These are phyloP conservation scores for Pygoscelis antarcticus DNA, from an alignment of 2,113 vertebrate species.

Conservation along the genomic window DNA sequence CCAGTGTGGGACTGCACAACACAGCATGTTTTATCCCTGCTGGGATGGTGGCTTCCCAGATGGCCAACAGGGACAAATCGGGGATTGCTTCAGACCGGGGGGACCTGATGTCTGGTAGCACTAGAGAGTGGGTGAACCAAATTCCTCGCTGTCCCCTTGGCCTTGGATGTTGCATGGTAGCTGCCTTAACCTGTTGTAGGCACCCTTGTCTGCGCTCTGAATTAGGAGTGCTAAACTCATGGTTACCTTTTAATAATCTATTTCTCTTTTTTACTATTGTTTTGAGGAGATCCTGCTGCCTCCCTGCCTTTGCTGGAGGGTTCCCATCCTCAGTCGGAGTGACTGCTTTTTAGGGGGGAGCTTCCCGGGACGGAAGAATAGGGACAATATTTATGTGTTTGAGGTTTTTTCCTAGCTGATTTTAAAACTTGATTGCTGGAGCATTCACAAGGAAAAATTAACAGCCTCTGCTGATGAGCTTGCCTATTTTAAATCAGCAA, in stretches of 20 bases:
- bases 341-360: background rate
- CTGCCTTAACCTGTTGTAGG: background rate
- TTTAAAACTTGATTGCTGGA: background rate
- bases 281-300: background rate
- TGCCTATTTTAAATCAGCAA: background rate
- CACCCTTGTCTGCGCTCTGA: background rate
- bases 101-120: background rate
- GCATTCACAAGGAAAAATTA: background rate
- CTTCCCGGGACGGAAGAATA: background rate
- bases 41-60: conserved; percentile 14
- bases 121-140: background rate
- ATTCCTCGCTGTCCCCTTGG: background rate
- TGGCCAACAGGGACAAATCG: background rate
- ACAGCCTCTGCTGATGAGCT: background rate
- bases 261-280: background rate
- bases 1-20: background rate
- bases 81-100: background rate
- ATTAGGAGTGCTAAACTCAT: background rate
- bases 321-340: background rate
- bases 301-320: background rate
- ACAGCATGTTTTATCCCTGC: background rate
- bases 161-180: background rate
- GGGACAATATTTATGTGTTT: background rate
- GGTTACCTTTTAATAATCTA: background rate
- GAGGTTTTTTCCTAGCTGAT: background rate